Conservation (phyloP, 2,888 invertebrate genomes). For the Tiphia femorata region DNA sequence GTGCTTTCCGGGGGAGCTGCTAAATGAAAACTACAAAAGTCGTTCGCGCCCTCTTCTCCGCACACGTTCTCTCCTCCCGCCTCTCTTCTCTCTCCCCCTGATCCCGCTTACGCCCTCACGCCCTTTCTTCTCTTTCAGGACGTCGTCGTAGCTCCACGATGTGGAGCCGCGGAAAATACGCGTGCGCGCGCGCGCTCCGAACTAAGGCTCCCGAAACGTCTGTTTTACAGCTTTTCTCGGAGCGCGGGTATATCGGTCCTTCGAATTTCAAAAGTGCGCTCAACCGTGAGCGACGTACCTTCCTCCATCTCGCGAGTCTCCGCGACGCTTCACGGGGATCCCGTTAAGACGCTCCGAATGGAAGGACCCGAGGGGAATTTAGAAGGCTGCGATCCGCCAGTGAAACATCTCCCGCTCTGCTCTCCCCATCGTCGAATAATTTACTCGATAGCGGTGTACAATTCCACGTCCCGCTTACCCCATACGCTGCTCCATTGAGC, state of each 20-base stretch:
- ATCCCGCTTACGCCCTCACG: not conserved
- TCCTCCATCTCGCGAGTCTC: not conserved
- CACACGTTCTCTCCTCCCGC: not conserved
- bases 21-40: slow-evolving; percentile 54
- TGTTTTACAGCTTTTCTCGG: slow-evolving; percentile 44
- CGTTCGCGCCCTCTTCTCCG: slow-evolving; percentile 33
- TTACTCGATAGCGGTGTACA: no score
- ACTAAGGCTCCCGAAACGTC: slow-evolving; percentile 25
- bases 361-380: no score
- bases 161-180: no score
- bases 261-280: slow-evolving; percentile 30
- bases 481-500: no score
- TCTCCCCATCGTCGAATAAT: no score
- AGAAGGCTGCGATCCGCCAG: no score
- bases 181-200: no score
- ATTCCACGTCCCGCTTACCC: no score
- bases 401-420: no score
- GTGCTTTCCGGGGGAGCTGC: slow-evolving; percentile 18
- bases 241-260: slow-evolving; percentile 16
- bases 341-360: no score
- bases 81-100: not conserved
- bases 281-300: not conserved
- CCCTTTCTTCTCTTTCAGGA: not conserved
- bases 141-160: not conserved
- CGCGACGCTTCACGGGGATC: no score